Base-by-base conservation (phyloP, 2,113 vertebrate species). In the Psammodynastes pulverulentus region DNA sequence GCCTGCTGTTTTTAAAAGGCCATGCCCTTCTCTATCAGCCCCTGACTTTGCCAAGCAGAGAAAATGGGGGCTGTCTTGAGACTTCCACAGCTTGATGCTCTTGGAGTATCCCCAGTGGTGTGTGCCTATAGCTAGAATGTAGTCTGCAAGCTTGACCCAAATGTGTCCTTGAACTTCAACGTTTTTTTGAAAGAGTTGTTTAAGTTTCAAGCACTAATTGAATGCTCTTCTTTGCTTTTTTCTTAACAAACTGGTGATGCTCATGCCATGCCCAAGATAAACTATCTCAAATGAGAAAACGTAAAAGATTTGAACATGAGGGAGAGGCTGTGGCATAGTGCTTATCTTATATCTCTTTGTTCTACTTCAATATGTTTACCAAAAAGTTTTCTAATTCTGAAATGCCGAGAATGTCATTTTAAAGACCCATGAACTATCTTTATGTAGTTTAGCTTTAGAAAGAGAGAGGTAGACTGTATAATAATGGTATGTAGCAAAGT, bases 181-280 rank as follows among this genome's bases (percentile, higher is more conserved):
- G n/a, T 95, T 95, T 94, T 58, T 79, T 34, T 43, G 8, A 54
- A 94, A 94, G 94, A 88, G 51, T 72, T 34, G 62, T 79, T 17
- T 34, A 67, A 67, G n/a, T 95, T 94, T 95, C 95, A 96, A 94
- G 91, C 72, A 86, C 89, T 92, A 93, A 95, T 91, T 21, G 93
- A 91, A 96, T 34, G 54, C n/a, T 94, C 93, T 93, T 53, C 84
- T 93, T 92, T 94, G 88, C 90, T 93, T 43, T 89, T 72, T 91
- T 91, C 3, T 90, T 43, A 87, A 67, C 23, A 94, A 94, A 95
- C 94, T 48, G 94, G 43, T 93, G 93, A 87, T 89, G 91, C 51
- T 88, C 94, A 26, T 87, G 89, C 88, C 93, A 34, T 87, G 88
- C n/a, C 88, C 46, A 34, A 56, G 67, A 92, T 26, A 56, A 89